These are phyloP conservation scores for Telenomus remus DNA, from an alignment of 1,140 invertebrate species.

Conservation along the genomic window DNA sequence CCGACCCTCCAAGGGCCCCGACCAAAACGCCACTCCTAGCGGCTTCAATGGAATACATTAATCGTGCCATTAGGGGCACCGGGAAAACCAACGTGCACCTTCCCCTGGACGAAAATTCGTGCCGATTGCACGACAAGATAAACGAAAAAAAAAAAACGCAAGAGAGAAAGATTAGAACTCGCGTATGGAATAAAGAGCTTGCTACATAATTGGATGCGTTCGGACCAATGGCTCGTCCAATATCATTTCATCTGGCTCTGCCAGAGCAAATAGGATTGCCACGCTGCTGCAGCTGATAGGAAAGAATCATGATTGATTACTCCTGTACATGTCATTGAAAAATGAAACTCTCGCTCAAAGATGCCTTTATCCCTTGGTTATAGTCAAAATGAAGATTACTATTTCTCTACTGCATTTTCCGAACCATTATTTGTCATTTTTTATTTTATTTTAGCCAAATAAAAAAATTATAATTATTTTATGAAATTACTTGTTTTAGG, in stretches of 20 bases:
- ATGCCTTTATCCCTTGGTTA: too few relatives aligned
- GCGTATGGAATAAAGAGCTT: slow-evolving; percentile 20
- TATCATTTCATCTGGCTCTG: slow-evolving; percentile 9
- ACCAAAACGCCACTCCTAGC: slow-evolving; percentile 15
- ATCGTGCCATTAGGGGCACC: slow-evolving; percentile 18
- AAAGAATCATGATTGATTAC: slow-evolving; percentile 2
- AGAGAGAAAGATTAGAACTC: slow-evolving; percentile 6
- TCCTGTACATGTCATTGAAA: background rate
- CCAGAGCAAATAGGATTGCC: background rate
- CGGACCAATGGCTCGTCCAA: slow-evolving; percentile 24
- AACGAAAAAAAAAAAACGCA: slow-evolving; percentile 2
- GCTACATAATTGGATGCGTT: slow-evolving; percentile 23
- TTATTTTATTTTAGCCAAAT: too few relatives aligned
- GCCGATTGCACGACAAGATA: slow-evolving; percentile 24
- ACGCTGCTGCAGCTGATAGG: slow-evolving; percentile 7
- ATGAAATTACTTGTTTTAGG: too few relatives aligned
- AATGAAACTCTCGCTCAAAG: too few relatives aligned
- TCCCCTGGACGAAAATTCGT: slow-evolving; percentile 45
- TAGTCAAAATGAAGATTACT: too few relatives aligned
- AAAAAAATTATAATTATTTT: too few relatives aligned
- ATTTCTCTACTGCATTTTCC: too few relatives aligned
- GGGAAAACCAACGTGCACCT: slow-evolving; percentile 48
- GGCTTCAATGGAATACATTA: slow-evolving; percentile 65
- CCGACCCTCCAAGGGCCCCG: slow-evolving; percentile 61
- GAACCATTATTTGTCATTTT: too few relatives aligned